Evolutionary conservation across 64 coral and sea anemone genomes (phyloP).

Genomic region (Dendrophyllia cribrosa): DNA sequence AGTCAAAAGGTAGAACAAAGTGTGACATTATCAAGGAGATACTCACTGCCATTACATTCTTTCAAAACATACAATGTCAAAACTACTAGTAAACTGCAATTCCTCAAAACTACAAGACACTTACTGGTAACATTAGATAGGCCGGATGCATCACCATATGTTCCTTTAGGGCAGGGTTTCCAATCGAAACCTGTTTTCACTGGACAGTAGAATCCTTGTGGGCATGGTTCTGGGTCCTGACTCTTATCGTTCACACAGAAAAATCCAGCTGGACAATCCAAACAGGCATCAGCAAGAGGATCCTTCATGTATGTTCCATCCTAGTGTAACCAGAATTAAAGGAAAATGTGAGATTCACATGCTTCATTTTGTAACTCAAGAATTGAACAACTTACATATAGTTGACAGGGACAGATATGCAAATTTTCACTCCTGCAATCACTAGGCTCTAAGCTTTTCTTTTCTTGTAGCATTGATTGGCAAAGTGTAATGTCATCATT

Average conservation of each 20-base stretch:
- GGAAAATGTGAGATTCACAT: not conserved
- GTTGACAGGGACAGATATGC: too few relatives aligned
- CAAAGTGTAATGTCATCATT: too few relatives aligned
- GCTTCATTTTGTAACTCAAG: not conserved
- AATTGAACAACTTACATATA: too few relatives aligned
- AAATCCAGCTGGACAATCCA: conserved; percentile 90
- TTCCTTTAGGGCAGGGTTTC: conserved; percentile 87
- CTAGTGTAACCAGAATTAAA: conserved; percentile 25
- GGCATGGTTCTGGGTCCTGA: conserved; percentile 90
- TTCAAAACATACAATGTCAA: too few relatives aligned
- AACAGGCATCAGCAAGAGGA: conserved; percentile 81
- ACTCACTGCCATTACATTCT: too few relatives aligned
- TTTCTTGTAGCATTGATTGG: too few relatives aligned
- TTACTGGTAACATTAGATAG: conserved; percentile 87
- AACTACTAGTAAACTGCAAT: too few relatives aligned
- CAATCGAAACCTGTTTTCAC: conserved; percentile 90
- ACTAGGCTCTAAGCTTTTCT: too few relatives aligned
- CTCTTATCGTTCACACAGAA: conserved; percentile 98
- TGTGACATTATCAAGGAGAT: too few relatives aligned
- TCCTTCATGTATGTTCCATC: conserved; percentile 98
- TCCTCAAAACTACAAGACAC: not conserved
- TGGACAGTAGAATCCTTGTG: conserved; percentile 90
- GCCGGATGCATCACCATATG: conserved; percentile 78
- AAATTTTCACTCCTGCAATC: too few relatives aligned
- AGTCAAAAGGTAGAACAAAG: too few relatives aligned